phyloP scores from a whole-genome alignment of 2,888 invertebrate species.

The Apantesis nais region DNA sequence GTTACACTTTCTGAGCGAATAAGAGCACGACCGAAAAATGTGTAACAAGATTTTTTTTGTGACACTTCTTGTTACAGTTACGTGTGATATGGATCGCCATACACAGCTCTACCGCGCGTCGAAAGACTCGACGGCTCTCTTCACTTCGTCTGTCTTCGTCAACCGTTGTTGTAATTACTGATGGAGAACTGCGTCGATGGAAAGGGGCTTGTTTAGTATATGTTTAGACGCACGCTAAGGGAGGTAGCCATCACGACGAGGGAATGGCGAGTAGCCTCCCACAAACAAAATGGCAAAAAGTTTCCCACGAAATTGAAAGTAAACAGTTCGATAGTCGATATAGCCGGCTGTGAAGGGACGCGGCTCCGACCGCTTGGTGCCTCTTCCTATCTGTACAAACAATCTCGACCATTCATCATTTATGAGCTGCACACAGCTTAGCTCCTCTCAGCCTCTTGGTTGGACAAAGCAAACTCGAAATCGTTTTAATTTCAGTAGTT shows the following conservation, averaged over 20 bases:
- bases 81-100: too few species aligned
- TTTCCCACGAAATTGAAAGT: constrained; percentile 67
- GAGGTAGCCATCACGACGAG: too few species aligned
- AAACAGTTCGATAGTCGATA: constrained; percentile 56
- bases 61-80: too few species aligned
- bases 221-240: background rate
- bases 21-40: too few species aligned
- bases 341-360: background rate
- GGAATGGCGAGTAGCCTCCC: constrained; percentile 1
- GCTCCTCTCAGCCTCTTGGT: constrained; percentile 32
- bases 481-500: constrained; percentile 26
- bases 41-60: too few species aligned
- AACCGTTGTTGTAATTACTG: background rate
- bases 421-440: constrained; percentile 27
- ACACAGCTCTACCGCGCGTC: too few species aligned
- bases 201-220: background rate
- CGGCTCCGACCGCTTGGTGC: constrained; percentile 10
- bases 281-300: constrained; percentile 59
- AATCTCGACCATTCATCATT: constrained; percentile 40
- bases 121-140: too few species aligned
- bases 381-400: constrained; percentile 27
- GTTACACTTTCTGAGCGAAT: too few species aligned
- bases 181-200: background rate
- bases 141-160: too few species aligned
- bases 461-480: constrained; percentile 38